Conservation (phyloP, 30 jellyfish, hydroid and myxozoan genomes). For the Hydractinia echinata region DNA sequence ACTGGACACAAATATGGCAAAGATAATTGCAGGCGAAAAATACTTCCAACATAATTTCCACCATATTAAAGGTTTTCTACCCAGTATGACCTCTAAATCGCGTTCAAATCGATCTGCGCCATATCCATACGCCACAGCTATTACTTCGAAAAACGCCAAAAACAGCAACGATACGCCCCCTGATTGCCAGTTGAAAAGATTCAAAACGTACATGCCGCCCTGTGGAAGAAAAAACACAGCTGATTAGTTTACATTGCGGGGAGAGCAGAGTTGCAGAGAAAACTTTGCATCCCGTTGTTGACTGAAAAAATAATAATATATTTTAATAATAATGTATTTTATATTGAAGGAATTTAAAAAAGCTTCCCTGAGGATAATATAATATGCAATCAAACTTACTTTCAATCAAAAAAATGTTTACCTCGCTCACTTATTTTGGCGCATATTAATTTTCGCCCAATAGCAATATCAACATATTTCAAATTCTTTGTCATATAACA, state of each 20-base stretch:
- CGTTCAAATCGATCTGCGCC: constrained; percentile 76
- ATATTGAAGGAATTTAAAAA: too few species aligned
- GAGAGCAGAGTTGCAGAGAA: too few species aligned
- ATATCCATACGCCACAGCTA: constrained; percentile 83
- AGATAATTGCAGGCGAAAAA: constrained; percentile 71
- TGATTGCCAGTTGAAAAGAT: constrained; percentile 84
- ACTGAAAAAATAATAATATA: too few species aligned
- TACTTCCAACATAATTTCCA: constrained; percentile 90
- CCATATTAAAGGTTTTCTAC: constrained; percentile 72
- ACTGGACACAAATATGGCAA: constrained; percentile 58
- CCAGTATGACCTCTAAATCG: constrained; percentile 67
- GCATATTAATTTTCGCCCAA: too few species aligned
- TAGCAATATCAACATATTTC: too few species aligned
- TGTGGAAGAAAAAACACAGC: constrained; percentile 12
- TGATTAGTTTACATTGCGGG: neutral
- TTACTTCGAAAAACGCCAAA: constrained; percentile 77
- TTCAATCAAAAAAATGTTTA: too few species aligned
- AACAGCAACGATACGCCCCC: constrained; percentile 91
- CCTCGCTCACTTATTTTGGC: too few species aligned
- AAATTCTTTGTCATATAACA: too few species aligned
- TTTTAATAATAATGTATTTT: too few species aligned
- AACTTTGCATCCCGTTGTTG: too few species aligned
- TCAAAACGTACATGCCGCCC: constrained; percentile 92
- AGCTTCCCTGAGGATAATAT: too few species aligned
- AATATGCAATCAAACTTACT: too few species aligned